Evolutionary conservation across 2,113 vertebrate genomes (phyloP), one percentile per base, ranked within the genome.

Genomic region (Tiliqua scincoides): DNA sequence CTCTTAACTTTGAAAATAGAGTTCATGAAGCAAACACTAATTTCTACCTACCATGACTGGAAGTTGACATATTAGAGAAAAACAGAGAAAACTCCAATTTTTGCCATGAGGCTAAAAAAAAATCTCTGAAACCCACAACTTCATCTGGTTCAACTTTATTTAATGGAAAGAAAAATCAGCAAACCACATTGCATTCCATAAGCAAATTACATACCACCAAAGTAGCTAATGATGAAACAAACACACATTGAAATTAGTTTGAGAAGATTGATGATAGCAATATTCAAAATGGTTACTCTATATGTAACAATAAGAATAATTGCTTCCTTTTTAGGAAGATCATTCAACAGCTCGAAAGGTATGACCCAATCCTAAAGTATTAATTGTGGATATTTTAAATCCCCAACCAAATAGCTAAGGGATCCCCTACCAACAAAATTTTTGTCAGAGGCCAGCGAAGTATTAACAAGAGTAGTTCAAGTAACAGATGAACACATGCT

Each of bases 401-500:
- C 84, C 92, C 93, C 87, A 91, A 65, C 67, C 89, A 61, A 52
- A n/a, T 88, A 85, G 65, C 15, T 59, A 77, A 85, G 75, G 35
- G 73, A 8, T 89, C 35, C 86, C 95, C 87, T 90, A 83, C 75
- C 21, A 67, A 67, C 32, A 77, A 11, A 59, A 35, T 25, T 83
- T 15, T 61, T 72, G 79, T 52, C 40, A 40, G 67, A 85, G 70
- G 86, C 70, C 67, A 87, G 43, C 91, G 82, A 91, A 87, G 83
- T 93, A 85, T 92, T 89, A 95, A 93, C 61, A 90, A 90, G 61
- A 87, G 76, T 83, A 92, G 93, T 92, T 94, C 94, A 92, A 87
- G 92, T 91, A 82, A 94, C 59, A 81, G 68, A 57, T 83, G 84
- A 90, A 89, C 85, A 40, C 25, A 82, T 70, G 80, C 87, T 90